Conservation (phyloP, 2,113 vertebrate species). For the Hippocampus comes region DNA sequence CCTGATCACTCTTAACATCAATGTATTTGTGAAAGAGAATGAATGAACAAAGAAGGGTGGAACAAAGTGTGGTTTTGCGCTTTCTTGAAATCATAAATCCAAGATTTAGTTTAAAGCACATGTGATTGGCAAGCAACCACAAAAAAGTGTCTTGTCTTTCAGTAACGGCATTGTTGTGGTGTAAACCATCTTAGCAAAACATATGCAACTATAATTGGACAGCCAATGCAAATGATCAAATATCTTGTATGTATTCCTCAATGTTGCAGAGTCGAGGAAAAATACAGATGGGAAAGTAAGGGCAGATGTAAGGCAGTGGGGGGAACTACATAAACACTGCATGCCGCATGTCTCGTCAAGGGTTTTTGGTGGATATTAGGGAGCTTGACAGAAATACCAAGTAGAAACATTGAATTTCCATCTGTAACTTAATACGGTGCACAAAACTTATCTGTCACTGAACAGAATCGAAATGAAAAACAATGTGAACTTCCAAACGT, state of each 20-base stretch:
- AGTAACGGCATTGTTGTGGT: not conserved
- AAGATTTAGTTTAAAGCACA: not conserved
- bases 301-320: not conserved
- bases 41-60: not conserved
- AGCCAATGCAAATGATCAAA: not conserved
- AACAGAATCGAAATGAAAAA: not conserved
- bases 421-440: not conserved
- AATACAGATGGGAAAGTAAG: not conserved
- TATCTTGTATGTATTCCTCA: not conserved
- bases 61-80: not conserved
- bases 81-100: not conserved
- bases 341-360: not conserved
- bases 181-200: not conserved
- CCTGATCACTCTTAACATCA: not conserved
- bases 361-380: not conserved
- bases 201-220: not conserved
- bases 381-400: not conserved
- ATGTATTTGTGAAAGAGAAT: not conserved
- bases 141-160: not conserved
- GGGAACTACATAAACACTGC: not conserved
- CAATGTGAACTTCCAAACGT: not conserved
- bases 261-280: not conserved
- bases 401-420: not conserved
- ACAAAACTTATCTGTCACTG: not conserved
- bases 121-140: not conserved